phyloP scores from a whole-genome alignment of 2,888 invertebrate species.

The Ferdinandea cuprea region DNA sequence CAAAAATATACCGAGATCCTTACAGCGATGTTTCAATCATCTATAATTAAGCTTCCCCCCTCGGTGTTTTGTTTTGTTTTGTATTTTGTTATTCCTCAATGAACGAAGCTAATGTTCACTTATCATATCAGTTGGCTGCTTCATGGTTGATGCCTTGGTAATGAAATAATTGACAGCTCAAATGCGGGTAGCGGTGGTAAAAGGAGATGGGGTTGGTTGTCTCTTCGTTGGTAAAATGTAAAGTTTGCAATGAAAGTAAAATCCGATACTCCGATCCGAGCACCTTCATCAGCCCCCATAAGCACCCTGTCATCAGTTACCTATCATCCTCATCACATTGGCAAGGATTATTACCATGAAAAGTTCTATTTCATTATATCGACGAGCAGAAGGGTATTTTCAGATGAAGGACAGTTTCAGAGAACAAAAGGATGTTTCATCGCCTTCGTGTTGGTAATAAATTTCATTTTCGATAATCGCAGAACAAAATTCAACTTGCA shows the following conservation, averaged over 20 bases:
- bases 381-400: not conserved
- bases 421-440: conserved; percentile 37
- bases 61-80: conserved; percentile 38
- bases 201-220: conserved; percentile 16
- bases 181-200: not conserved
- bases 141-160: conserved; percentile 28
- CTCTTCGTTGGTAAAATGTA: conserved; percentile 19
- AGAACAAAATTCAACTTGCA: conserved; percentile 34
- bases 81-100: conserved; percentile 33
- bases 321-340: conserved; percentile 34
- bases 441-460: conserved; percentile 42
- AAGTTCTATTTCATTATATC: conserved; percentile 36
- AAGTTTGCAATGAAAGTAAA: conserved; percentile 43
- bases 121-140: conserved; percentile 10
- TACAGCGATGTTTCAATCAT: conserved; percentile 57
- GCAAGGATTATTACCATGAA: conserved; percentile 49
- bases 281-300: not conserved
- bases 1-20: conserved; percentile 18
- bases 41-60: conserved; percentile 57
- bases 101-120: conserved; percentile 15
- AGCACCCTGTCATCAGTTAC: conserved; percentile 16
- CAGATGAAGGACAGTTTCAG: conserved; percentile 1
- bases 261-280: conserved; percentile 17
- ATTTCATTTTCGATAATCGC: conserved; percentile 57
- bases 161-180: conserved; percentile 68